phyloP scores from a whole-genome alignment of 2,888 invertebrate species.

The Galeopsomyia nigrocyanea region DNA sequence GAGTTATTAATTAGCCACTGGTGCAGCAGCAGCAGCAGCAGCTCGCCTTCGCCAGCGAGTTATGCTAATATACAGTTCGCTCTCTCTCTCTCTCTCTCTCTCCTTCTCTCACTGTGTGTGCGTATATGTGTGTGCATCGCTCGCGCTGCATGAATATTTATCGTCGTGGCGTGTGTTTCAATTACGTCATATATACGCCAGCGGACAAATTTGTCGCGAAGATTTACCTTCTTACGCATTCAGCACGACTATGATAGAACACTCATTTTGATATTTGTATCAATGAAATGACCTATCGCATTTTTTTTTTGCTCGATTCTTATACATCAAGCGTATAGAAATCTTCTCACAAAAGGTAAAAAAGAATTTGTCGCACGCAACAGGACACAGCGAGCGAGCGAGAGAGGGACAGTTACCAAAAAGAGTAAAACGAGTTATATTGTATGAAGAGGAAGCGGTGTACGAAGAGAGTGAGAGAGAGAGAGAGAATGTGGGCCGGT shows the following conservation, averaged over 20 bases:
- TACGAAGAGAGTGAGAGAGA: conserved; percentile 56
- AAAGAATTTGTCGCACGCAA: conserved; percentile 22
- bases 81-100: background rate
- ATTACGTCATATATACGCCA: conserved; percentile 24
- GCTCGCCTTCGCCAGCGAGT: conserved; percentile 19
- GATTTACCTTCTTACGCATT: no score
- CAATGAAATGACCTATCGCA: no score
- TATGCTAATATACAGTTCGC: conserved; percentile 31
- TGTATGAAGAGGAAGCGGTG: conserved; percentile 25
- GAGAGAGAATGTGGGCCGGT: conserved; percentile 63
- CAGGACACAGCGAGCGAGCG: background rate
- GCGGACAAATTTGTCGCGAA: conserved; percentile 32
- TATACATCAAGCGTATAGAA: no score
- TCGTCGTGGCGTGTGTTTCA: conserved; percentile 28
- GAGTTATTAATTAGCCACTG: conserved; percentile 39
- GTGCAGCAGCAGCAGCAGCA: background rate
- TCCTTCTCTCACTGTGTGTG: background rate
- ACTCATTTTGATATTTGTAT: no score
- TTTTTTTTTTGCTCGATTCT: no score
- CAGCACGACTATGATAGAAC: no score
- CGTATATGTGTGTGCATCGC: background rate
- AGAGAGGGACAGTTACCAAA: conserved; percentile 5
- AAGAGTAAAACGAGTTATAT: conserved; percentile 1
- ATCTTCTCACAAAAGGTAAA: no score
- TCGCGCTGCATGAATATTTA: conserved; percentile 33